Percentiles rank a stretch among this genome's conserved stretches.
Evolutionary conservation across 2,113 vertebrate species (phyloP).

Genomic region (Salvelinus alpinus): DNA sequence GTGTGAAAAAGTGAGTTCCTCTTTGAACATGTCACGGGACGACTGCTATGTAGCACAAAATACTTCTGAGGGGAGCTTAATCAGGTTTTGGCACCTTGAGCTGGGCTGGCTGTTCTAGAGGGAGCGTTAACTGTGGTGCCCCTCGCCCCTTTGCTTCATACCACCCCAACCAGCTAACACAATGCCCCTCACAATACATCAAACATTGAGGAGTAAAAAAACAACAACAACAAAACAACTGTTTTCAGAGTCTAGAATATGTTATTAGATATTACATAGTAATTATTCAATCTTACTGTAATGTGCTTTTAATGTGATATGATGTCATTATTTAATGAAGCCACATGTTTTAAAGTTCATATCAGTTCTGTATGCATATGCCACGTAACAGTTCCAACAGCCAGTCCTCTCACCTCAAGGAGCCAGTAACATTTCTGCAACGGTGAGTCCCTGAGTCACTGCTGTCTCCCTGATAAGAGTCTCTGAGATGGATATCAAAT

Average conservation of each 20-base stretch:
- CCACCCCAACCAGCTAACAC: background rate
- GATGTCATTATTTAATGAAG: background rate
- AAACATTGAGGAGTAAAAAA: background rate
- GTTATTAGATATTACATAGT: too few species aligned
- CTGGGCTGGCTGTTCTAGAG: constrained; percentile 21
- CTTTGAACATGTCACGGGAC: constrained; percentile 54
- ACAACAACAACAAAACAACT: background rate
- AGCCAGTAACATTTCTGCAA: constrained; percentile 22
- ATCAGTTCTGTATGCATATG: constrained; percentile 23
- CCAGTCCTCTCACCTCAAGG: constrained; percentile 47
- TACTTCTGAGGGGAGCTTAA: constrained; percentile 53
- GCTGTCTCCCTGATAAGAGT: constrained; percentile 62
- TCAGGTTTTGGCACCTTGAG: constrained; percentile 70
- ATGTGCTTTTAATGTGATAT: too few species aligned
- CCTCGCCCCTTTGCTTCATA: background rate
- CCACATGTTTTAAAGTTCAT: background rate
- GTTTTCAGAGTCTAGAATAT: background rate
- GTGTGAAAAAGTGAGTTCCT: constrained; percentile 55
- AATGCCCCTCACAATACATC: background rate
- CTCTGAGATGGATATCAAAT: constrained; percentile 13
- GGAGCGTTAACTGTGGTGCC: constrained; percentile 16
- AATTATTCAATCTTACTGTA: too few species aligned
- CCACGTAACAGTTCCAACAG: constrained; percentile 24
- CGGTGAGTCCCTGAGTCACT: constrained; percentile 47
- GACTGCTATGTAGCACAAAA: constrained; percentile 27